Evolutionary conservation across 2,797 vertebrate species (phyloP), one percentile per base, ranked within the genome.

Genomic region (Pristis pectinata): DNA sequence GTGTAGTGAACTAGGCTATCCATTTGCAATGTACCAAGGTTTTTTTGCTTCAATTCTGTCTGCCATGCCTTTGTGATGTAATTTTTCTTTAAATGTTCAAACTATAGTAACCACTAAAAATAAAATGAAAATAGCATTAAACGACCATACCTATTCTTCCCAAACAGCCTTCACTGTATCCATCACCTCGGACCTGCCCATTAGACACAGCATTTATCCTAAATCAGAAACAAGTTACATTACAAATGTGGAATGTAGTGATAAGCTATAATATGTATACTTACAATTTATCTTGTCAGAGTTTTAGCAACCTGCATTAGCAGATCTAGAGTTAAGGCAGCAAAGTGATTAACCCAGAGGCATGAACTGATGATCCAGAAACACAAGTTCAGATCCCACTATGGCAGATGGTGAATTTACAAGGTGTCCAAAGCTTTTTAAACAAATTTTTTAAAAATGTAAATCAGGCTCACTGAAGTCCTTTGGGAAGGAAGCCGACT

Each of bases 181-280:
- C 96, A 96, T 99, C 98, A 17, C 98, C 98, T 96, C 98, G 97
- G 96, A 99, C 98, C 96, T 99, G 98, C 5, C 98, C 98, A 10
- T 99, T 99, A 80, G 98, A 99, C 72, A 99, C 98, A 0, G 98
- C 98, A 92, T 99, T 99, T 96, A 99, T 98, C 98, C 98, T 99
- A 95, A 95, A 95, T 91, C 37, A 24, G 6, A 56, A 87, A 37
- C 1, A 89, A 37, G 3, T 91, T 61, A n/a, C 3, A 59, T 59
- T 91, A 67, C 8, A 67, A 37, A 61, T 8, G 59, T 10, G 59
- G 34, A 61, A 17, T 22, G 6, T 5, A n/a, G 1, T 89, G 4
- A 91, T 64, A n/a, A 91, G 7, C 22, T 19, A n/a, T 4, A 37
- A 17, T 8, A 64, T 6, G 3, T 19, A 89, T 15, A 91, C 37